phyloP scores from a whole-genome alignment of 2,888 invertebrate species.

The Polydrusus cervinus region DNA sequence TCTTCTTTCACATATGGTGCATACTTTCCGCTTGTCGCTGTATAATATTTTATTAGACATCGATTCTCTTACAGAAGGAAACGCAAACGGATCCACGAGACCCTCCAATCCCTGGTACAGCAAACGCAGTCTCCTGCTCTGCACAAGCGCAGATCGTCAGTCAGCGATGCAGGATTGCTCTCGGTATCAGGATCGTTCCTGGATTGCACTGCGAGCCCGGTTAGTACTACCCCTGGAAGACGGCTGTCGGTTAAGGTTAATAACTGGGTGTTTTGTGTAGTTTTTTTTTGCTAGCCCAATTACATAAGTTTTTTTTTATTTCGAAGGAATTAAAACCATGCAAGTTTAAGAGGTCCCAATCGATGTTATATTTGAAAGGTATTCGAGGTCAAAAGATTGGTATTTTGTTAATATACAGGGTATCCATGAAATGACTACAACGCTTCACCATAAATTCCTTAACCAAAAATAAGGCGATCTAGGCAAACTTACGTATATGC shows the following conservation, averaged over 20 bases:
- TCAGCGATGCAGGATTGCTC: slow-evolving; percentile 88
- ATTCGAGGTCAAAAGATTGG: too few species aligned
- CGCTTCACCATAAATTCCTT: too few species aligned
- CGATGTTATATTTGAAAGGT: too few species aligned
- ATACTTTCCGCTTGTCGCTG: too few species aligned
- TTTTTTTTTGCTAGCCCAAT: slow-evolving; percentile 21
- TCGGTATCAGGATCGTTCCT: slow-evolving; percentile 91
- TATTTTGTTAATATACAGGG: too few species aligned
- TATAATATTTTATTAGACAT: neutral
- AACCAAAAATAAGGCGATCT: too few species aligned
- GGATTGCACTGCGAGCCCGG: slow-evolving; percentile 90
- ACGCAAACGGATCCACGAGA: slow-evolving; percentile 84
- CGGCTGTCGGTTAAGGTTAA: slow-evolving; percentile 41
- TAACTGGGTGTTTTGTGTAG: slow-evolving; percentile 27
- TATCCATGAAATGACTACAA: too few species aligned
- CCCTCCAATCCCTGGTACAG: slow-evolving; percentile 74
- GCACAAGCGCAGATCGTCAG: slow-evolving; percentile 88
- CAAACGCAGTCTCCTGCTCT: slow-evolving; percentile 74
- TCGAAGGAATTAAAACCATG: too few species aligned
- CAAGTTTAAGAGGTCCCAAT: too few species aligned
- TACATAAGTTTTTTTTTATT: too few species aligned
- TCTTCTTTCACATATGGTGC: too few species aligned
- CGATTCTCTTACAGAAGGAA: slow-evolving; percentile 77
- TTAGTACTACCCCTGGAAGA: slow-evolving; percentile 70
- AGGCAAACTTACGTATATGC: too few species aligned